A percentile compares a stretch with the other conserved stretches of the same genome.
Conservation (phyloP, 2,888 invertebrate species). For the Cecidostiba fungosa region DNA sequence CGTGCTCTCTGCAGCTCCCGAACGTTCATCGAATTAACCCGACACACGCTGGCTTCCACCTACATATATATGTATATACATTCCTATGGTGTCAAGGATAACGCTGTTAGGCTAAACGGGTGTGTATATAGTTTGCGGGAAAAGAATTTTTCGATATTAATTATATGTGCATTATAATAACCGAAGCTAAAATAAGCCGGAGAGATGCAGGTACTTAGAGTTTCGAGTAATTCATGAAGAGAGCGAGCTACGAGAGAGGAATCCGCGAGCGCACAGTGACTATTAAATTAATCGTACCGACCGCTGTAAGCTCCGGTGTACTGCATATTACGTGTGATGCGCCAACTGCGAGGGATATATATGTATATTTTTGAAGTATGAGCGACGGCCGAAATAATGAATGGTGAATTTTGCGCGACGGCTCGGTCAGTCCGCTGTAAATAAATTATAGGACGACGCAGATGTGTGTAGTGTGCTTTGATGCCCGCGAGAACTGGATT, state of each 20-base stretch:
- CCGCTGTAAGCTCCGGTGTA: not conserved
- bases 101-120: not conserved
- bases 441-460: not conserved
- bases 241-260: too few species aligned
- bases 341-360: too few species aligned
- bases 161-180: too few species aligned
- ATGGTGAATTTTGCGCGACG: not conserved
- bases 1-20: not conserved
- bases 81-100: not conserved
- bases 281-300: not conserved
- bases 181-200: too few species aligned
- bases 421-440: not conserved
- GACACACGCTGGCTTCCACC: not conserved
- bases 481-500: not conserved
- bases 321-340: too few species aligned
- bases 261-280: not conserved
- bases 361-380: not conserved
- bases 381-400: not conserved
- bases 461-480: too few species aligned
- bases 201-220: too few species aligned
- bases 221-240: too few species aligned
- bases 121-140: too few species aligned
- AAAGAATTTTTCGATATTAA: too few species aligned
- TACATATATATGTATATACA: not conserved
- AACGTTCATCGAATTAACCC: conserved; percentile 5